Base-by-base conservation (phyloP, 2,113 vertebrate genomes). In the Aptenodytes patagonicus region DNA sequence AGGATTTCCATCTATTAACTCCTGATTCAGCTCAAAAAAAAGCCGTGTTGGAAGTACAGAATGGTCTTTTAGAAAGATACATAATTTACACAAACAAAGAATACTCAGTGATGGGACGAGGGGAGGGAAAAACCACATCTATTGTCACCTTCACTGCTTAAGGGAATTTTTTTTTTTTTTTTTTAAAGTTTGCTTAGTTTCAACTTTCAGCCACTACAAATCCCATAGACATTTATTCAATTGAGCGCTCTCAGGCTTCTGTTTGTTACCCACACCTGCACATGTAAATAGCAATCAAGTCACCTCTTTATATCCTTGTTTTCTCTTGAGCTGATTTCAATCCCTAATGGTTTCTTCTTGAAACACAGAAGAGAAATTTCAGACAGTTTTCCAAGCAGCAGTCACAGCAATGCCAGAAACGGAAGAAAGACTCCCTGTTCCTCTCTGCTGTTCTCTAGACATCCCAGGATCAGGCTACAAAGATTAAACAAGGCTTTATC, bases 351-450 rank as follows among this genome's bases (percentile, higher is more conserved):
- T 40, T 90, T 79, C 66, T 76, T 90, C 81, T 69, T 79, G 64
- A 95, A 93, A 93, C 25, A 40, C 40, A 83, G 79, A 92, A 54
- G 47, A 95, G 54, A 85, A 55, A 86, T 77, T 90, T 96, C 79
- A 91, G 54, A 81, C 22, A 78, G 82, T 77, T 88, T 90, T 76
- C 44, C 81, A 96, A 83, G 55, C 3, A 87, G 68, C 54, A 92
- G 71, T 77, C 76, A 87, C 64, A 95, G 71, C 64, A 89, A 83
- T 83, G 76, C 51, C 69, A 96, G 60, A 83, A 89, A 87, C 3
- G 5, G 68, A 93, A 93, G 57, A 95, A 94, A 84, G 86, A 76
- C 60, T 82, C 61, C n/a, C 46, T 75, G 38, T 60, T 93, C 13
- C 36, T 86, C 44, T 77, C 42, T 70, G 66, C 54, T 81, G 9